These are phyloP conservation scores for Channa striata DNA, from an alignment of 2,797 vertebrate genomes.

Conservation along the genomic window DNA sequence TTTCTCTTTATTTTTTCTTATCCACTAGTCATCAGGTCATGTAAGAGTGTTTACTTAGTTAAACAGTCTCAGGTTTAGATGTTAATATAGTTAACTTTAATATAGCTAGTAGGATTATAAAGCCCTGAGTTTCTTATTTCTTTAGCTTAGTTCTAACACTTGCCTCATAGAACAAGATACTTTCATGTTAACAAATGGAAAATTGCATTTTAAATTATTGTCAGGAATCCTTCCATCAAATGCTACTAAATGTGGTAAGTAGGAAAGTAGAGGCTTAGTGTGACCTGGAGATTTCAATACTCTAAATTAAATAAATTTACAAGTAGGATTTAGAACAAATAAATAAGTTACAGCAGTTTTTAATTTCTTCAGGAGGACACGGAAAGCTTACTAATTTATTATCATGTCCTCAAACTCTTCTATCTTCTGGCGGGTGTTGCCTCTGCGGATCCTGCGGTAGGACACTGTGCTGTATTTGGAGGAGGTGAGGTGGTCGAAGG, in stretches of 20 bases:
- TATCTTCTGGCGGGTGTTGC: conserved; percentile 94
- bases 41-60: background rate
- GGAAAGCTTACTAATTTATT: conserved; percentile 65
- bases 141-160: conserved; percentile 40
- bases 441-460: conserved; percentile 93
- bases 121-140: conserved; percentile 40
- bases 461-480: conserved; percentile 93
- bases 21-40: background rate
- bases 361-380: background rate
- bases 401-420: conserved; percentile 94
- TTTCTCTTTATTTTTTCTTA: background rate
- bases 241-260: background rate
- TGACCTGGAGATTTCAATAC: background rate
- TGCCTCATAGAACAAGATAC: conserved; percentile 32
- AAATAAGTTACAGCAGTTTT: conserved; percentile 6
- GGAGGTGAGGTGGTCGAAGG: conserved; percentile 86
- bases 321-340: conserved; percentile 14
- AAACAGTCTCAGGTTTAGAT: conserved; percentile 9
- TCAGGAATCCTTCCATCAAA: background rate
- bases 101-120: conserved; percentile 43
- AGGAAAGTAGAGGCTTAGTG: background rate
- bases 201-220: background rate
- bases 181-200: conserved; percentile 13
- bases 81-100: conserved; percentile 36
- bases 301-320: background rate